A percentile compares a stretch with the other conserved stretches of the same genome.
Evolutionary conservation across 1,140 invertebrate species (phyloP).

Genomic region (Solen grandis): DNA sequence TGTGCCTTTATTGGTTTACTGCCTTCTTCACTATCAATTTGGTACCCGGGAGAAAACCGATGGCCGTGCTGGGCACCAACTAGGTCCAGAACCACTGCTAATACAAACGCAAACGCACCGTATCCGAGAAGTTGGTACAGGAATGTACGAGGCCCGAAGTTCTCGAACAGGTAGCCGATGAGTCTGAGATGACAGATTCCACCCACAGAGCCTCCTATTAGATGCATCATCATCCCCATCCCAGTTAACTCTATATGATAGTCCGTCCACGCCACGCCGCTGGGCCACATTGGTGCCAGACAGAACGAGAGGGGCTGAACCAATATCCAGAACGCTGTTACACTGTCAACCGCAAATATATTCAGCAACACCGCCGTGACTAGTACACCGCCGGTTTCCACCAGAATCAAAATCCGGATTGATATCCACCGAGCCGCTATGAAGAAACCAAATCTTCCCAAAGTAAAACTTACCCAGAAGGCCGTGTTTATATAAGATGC

Average conservation of each 20-base stretch:
- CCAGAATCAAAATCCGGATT: constrained; percentile 58
- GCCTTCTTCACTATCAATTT: too few species aligned
- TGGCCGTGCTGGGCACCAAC: constrained; percentile 46
- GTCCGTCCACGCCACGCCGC: constrained; percentile 63
- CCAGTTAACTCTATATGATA: constrained; percentile 63
- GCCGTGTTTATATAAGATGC: constrained; percentile 62
- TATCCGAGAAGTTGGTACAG: constrained; percentile 60
- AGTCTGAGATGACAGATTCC: constrained; percentile 61
- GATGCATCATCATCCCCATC: constrained; percentile 59
- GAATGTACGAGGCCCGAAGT: constrained; percentile 57
- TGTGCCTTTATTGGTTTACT: too few species aligned
- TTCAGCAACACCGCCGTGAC: constrained; percentile 50
- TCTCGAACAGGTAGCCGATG: constrained; percentile 67
- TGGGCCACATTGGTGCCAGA: constrained; percentile 60
- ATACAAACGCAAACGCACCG: constrained; percentile 11
- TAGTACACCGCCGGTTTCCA: constrained; percentile 54
- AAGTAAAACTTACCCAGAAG: constrained; percentile 68
- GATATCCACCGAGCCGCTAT: constrained; percentile 62
- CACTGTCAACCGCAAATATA: constrained; percentile 51
- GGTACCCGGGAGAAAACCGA: constrained; percentile 16
- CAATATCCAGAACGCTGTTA: constrained; percentile 54
- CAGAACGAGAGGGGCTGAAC: constrained; percentile 57
- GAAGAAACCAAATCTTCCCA: constrained; percentile 59
- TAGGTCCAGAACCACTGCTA: constrained; percentile 21
- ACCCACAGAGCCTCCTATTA: constrained; percentile 62